Conservation (phyloP, 2,113 vertebrate genomes). For the Dromiciops gliroides region DNA sequence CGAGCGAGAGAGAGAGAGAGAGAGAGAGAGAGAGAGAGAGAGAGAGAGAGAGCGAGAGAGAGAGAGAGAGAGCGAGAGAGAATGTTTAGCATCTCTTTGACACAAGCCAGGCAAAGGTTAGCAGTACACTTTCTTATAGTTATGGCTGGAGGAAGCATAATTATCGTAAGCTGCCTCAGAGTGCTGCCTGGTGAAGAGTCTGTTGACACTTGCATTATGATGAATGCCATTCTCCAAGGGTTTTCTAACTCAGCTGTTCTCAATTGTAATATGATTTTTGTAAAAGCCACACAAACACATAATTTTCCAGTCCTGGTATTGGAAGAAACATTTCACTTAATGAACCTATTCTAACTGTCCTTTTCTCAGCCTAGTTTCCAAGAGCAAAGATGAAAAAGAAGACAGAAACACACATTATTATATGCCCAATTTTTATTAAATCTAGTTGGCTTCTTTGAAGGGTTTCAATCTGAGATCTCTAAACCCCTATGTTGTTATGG, state of each 20-base stretch:
- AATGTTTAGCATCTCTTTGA: not conserved
- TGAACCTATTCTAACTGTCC: not conserved
- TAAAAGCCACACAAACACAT: constrained; percentile 18
- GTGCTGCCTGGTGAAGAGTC: not conserved
- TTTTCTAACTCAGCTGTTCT: constrained; percentile 34
- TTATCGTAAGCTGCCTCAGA: rapidly evolving
- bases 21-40: no score
- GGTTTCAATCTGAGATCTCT: not conserved
- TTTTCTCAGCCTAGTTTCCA: not conserved
- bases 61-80: no score
- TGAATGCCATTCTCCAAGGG: not conserved
- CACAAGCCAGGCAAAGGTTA: not conserved
- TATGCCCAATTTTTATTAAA: not conserved
- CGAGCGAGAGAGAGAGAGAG: no score
- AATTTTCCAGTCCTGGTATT: constrained; percentile 24
- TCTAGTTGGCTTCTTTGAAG: not conserved
- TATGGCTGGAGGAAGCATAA: not conserved
- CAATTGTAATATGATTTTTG: constrained; percentile 35
- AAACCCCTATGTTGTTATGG: not conserved
- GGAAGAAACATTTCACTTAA: not conserved
- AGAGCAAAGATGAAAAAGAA: not conserved
- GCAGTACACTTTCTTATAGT: rapidly evolving
- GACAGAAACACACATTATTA: not conserved
- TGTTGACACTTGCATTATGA: not conserved
- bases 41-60: no score